Percentiles rank a stretch among this genome's conserved stretches.
Evolutionary conservation across 2,113 vertebrate species (phyloP).

Genomic region (Nothoprocta pentlandii): DNA sequence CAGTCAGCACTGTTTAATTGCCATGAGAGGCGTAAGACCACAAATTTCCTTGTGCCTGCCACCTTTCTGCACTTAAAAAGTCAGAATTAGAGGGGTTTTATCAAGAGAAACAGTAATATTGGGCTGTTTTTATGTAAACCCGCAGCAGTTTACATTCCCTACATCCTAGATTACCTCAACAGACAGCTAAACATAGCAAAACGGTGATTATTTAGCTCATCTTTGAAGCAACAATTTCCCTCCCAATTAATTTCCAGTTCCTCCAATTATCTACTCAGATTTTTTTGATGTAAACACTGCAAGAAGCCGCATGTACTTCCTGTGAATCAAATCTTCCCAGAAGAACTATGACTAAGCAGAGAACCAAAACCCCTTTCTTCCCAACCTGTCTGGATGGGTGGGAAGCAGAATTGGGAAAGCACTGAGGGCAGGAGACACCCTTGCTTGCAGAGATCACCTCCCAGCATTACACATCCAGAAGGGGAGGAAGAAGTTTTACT

Average conservation of each 20-base stretch:
- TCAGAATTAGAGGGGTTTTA: neutral
- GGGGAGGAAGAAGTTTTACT: neutral
- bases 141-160: neutral
- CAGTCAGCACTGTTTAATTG: neutral
- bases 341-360: neutral
- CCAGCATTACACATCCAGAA: neutral
- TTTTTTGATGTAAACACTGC: neutral
- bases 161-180: neutral
- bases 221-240: slow-evolving; percentile 52
- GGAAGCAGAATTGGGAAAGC: neutral
- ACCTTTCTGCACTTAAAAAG: neutral
- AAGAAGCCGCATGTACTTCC: slow-evolving; percentile 38
- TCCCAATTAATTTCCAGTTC: slow-evolving; percentile 64
- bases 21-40: neutral
- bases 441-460: neutral
- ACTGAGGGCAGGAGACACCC: neutral
- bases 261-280: slow-evolving; percentile 43
- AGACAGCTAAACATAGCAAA: slow-evolving; percentile 43
- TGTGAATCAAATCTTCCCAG: slow-evolving; percentile 17
- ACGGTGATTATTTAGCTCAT: slow-evolving; percentile 46
- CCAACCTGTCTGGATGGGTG: neutral
- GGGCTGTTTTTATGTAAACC: neutral
- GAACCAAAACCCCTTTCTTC: neutral
- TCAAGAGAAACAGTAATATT: neutral
- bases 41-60: neutral